Conservation (phyloP, 2,113 vertebrate species). For the Corapipo altera region DNA sequence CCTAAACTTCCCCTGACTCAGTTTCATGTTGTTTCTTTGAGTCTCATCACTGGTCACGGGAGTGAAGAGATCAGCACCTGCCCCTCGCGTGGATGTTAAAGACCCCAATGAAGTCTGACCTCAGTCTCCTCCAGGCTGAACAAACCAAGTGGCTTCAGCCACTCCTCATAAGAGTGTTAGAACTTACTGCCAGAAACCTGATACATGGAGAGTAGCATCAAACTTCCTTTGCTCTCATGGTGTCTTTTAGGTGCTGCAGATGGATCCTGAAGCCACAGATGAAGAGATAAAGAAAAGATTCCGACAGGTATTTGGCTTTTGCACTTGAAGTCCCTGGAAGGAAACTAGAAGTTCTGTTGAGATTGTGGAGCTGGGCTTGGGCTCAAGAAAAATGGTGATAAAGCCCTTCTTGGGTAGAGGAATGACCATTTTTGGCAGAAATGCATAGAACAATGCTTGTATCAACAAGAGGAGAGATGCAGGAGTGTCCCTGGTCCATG, state of each 20-base stretch:
- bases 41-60: background rate
- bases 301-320: conserved; percentile 81
- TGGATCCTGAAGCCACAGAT: conserved; percentile 96
- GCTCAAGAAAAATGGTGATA: background rate
- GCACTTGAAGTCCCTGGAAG: background rate
- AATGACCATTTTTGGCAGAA: background rate
- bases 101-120: background rate
- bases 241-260: conserved; percentile 87
- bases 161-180: background rate
- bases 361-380: background rate
- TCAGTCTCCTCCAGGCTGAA: background rate
- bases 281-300: conserved; percentile 98
- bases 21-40: background rate
- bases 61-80: background rate
- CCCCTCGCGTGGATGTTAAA: background rate
- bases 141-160: background rate
- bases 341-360: background rate
- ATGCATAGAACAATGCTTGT: background rate
- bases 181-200: background rate
- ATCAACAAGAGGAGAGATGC: background rate
- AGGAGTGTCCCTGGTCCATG: background rate
- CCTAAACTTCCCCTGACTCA: background rate
- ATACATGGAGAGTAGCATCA: background rate
- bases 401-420: background rate
- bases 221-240: background rate